These are phyloP conservation scores for Vicugna pacos DNA, from an alignment of 2,113 vertebrate genomes.

Conservation along the genomic window DNA sequence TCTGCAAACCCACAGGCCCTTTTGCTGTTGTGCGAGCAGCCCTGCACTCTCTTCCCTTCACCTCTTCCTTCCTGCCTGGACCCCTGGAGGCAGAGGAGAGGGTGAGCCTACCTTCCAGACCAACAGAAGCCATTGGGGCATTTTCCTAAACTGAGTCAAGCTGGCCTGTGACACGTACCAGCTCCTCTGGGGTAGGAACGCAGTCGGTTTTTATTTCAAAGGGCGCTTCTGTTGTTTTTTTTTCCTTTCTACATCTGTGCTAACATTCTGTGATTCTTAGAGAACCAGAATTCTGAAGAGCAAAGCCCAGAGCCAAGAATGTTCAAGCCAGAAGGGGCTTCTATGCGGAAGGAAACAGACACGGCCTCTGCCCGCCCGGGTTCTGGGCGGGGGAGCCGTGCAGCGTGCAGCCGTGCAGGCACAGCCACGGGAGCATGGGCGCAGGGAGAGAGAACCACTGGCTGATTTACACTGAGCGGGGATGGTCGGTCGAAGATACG, in stretches of 20 bases:
- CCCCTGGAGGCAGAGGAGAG: neutral
- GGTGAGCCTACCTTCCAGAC: neutral
- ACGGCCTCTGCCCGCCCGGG: rapidly evolving
- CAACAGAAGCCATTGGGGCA: neutral
- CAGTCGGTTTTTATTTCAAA: neutral
- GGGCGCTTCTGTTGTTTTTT: neutral
- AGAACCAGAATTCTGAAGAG: constrained; percentile 71
- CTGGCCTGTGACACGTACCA: neutral
- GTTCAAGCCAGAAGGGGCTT: constrained; percentile 17
- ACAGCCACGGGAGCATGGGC: rapidly evolving
- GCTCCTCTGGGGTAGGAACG: neutral
- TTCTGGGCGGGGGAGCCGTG: neutral
- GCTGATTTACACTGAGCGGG: rapidly evolving
- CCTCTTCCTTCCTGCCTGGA: neutral
- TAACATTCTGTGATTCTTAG: constrained; percentile 79
- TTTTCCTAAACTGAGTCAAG: neutral
- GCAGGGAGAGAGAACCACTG: rapidly evolving
- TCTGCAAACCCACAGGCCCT: neutral
- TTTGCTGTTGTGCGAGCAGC: rapidly evolving
- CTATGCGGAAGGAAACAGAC: neutral
- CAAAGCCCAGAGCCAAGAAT: constrained; percentile 71
- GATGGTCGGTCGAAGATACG: neutral
- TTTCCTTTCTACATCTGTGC: constrained; percentile 70
- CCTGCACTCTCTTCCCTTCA: neutral
- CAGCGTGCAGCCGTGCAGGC: neutral